These are phyloP conservation scores for Bombus balteatus DNA, from an alignment of 1,140 invertebrate species.

Conservation along the genomic window DNA sequence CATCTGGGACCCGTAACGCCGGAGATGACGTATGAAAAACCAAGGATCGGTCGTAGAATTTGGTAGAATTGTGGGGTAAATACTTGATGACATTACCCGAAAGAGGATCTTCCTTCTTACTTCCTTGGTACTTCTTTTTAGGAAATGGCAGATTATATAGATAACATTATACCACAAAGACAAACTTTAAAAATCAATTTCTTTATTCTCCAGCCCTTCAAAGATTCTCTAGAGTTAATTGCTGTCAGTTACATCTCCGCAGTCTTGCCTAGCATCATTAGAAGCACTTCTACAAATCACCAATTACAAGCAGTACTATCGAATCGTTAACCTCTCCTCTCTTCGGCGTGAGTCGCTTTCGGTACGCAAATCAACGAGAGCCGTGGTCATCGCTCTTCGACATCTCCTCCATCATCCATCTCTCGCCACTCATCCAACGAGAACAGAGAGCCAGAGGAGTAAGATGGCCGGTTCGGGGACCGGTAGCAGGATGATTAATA, in stretches of 20 bases:
- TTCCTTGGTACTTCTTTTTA: neutral
- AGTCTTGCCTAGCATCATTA: no score
- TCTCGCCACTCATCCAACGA: neutral
- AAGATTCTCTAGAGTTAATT: neutral
- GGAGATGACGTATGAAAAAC: conserved; percentile 13
- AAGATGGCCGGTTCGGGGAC: no score
- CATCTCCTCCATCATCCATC: conserved; percentile 35
- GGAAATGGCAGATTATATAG: neutral
- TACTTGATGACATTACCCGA: neutral
- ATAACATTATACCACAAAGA: neutral
- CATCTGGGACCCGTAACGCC: neutral
- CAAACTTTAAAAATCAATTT: neutral
- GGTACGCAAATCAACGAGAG: neutral
- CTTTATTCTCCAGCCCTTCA: no score
- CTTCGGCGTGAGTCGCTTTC: neutral
- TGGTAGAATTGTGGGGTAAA: neutral
- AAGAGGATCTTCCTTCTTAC: neutral
- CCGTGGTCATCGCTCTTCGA: no score
- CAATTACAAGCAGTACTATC: no score
- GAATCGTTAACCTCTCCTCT: neutral
- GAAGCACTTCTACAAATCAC: no score
- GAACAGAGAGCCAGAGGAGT: neutral
- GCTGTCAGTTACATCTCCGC: neutral
- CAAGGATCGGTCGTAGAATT: neutral
- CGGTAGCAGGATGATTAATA: conserved; percentile 45